phyloP scores from a whole-genome alignment of 2,113 vertebrate species.

The Falcunculus frontatus region DNA sequence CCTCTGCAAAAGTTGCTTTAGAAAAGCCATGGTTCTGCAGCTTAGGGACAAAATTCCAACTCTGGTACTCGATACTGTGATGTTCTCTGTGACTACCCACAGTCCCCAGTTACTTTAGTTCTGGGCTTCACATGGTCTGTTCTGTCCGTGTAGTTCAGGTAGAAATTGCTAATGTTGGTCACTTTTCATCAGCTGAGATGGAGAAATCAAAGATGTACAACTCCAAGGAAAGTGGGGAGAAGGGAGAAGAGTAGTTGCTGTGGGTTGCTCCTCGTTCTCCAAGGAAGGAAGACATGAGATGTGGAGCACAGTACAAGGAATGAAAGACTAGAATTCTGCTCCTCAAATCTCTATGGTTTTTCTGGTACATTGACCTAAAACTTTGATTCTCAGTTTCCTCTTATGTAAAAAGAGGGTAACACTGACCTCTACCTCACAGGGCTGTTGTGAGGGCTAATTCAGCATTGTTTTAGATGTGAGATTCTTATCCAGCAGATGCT shows the following conservation, averaged over 20 bases:
- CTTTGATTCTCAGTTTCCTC: neutral
- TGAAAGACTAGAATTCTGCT: neutral
- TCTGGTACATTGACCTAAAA: neutral
- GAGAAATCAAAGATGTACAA: neutral
- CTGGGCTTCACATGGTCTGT: neutral
- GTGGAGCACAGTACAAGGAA: neutral
- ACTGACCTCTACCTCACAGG: conserved; percentile 45
- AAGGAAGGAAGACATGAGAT: neutral
- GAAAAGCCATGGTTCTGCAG: neutral
- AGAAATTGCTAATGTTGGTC: neutral
- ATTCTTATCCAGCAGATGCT: neutral
- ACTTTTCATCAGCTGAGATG: neutral
- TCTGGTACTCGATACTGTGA: neutral
- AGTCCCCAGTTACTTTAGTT: neutral
- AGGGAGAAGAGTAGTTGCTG: neutral
- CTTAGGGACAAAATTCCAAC: neutral
- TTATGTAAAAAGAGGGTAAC: neutral
- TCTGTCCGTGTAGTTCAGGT: neutral
- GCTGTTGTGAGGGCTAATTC: neutral
- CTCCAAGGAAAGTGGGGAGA: neutral
- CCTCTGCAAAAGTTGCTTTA: neutral
- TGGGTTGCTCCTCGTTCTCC: neutral
- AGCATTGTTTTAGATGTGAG: neutral
- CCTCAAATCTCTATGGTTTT: neutral
- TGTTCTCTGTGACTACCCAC: neutral